Percentiles rank a stretch among this genome's conserved stretches.
phyloP scores from a whole-genome alignment of 2,113 vertebrate genomes.

The Coracopsis vasa region DNA sequence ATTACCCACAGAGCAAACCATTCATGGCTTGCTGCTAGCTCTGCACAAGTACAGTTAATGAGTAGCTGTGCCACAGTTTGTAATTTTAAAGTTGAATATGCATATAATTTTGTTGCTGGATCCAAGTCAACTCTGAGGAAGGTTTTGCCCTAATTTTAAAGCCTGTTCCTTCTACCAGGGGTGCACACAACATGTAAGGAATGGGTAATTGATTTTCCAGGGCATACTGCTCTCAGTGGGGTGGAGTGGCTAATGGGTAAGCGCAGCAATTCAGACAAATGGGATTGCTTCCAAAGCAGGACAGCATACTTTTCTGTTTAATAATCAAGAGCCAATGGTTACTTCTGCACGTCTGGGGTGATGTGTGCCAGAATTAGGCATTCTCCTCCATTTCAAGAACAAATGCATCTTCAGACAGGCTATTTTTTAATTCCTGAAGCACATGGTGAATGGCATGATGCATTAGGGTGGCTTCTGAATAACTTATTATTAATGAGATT shows the following conservation, averaged over 20 bases:
- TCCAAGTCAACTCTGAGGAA: neutral
- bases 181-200: neutral
- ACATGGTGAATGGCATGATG: neutral
- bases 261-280: neutral
- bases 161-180: neutral
- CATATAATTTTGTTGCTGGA: neutral
- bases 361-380: neutral
- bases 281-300: neutral
- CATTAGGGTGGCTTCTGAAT: neutral
- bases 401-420: neutral
- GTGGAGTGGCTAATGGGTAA: neutral
- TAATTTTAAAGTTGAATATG: constrained; percentile 11
- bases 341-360: neutral
- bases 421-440: neutral
- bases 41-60: neutral
- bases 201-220: constrained; percentile 2
- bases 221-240: neutral
- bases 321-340: neutral
- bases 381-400: neutral
- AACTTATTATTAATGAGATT: neutral
- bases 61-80: neutral
- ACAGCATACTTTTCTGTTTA: neutral
- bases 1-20: neutral
- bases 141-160: neutral
- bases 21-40: neutral